These are phyloP conservation scores for Hemicordylus capensis DNA, from an alignment of 2,113 vertebrate genomes.

Conservation along the genomic window DNA sequence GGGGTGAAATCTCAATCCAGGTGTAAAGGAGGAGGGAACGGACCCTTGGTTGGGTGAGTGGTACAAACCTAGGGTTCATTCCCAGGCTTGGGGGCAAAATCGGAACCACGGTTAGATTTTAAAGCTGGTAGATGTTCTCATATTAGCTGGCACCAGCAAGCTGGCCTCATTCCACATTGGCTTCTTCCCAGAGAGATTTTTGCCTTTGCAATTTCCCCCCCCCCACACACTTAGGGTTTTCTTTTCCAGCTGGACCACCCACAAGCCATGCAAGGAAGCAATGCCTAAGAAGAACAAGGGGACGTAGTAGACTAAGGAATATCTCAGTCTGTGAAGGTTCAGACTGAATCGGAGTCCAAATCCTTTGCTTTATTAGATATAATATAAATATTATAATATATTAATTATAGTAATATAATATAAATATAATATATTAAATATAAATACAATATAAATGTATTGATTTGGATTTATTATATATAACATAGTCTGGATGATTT, in stretches of 20 bases:
- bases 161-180: neutral
- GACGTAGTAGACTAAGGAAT: neutral
- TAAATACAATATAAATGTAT: no score
- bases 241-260: neutral
- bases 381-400: no score
- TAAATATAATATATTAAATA: no score
- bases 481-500: no score
- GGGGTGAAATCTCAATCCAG: no score
- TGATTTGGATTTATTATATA: no score
- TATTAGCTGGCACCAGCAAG: neutral
- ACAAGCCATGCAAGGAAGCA: neutral
- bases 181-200: neutral
- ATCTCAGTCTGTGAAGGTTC: neutral
- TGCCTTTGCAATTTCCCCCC: neutral
- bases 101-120: neutral
- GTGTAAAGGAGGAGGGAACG: no score
- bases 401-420: no score
- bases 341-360: neutral
- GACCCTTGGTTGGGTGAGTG: no score
- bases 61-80: no score
- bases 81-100: neutral
- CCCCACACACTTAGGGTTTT: neutral
- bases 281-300: neutral
- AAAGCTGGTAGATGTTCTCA: neutral
- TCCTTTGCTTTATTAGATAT: no score